Base-by-base conservation (phyloP, 2,888 invertebrate genomes). In the Andrena hattorfiana region DNA sequence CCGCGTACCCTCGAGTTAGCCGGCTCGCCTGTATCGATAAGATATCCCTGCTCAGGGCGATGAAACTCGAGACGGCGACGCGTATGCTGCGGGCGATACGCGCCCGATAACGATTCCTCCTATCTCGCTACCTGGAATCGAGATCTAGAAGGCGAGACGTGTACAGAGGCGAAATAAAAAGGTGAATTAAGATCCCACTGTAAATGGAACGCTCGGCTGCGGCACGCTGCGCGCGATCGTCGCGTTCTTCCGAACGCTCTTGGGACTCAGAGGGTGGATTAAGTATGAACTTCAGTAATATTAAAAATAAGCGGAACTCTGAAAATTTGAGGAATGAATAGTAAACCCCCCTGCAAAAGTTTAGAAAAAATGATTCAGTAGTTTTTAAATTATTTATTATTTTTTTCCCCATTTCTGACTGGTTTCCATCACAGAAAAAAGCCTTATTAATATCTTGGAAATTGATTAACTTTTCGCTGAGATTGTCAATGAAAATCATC, bases 41-140 rank as follows among this genome's bases (percentile, higher is more conserved):
- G 78, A 82, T 82, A 73, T 77, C 71, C 56, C 67, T 5, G 69
- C 30, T 64, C 56, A 42, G 62, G 67, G 54, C 71, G 72, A 75
- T 51, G 79, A 76, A 84, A 84, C 49, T 30, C 72, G 76, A 80
- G 72, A 79, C 64, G 78, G 54, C 30, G 71, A 20, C n/a, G n/a
- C 48, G n/a, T 28, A 62, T n/a, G 54, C 59, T 59, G 23, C 66
- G 67, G 23, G 42, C 67, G 83, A 75, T 82, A 84, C 8, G 48
- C 48, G 23, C 10, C 4, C 64, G 70, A 64, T 60, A 62, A 26
- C 48, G 48, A 32, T 49, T 26, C 32, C 35, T 10, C 32, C 26
- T 66, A 64, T 64, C 59, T 62, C 16, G 48, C 7, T 75, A 75
- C 75, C 62, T 62, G 75, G 67, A 74, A 74, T 59, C 48, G 16